A percentile compares a stretch with the other conserved stretches of the same genome.
Evolutionary conservation across 2,113 vertebrate species (phyloP).

Genomic region (Platycercus adscitus): DNA sequence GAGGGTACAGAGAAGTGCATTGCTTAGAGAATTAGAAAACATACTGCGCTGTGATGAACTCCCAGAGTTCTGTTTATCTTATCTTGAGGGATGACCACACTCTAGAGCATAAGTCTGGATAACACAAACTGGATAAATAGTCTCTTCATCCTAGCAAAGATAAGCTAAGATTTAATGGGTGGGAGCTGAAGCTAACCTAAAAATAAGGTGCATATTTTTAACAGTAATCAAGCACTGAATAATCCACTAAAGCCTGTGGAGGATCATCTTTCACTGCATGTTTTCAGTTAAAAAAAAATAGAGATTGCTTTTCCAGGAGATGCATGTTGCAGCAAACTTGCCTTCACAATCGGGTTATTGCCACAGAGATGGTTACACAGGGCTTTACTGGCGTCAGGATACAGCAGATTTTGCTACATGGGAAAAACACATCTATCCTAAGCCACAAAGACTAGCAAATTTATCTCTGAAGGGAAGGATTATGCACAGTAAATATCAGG

Average conservation of each 20-base stretch:
- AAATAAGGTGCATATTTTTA: conserved; percentile 24
- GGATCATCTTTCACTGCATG: not conserved
- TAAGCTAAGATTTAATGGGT: not conserved
- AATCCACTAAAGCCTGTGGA: not conserved
- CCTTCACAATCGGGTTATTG: not conserved
- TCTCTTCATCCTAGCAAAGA: not conserved
- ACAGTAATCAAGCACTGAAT: not conserved
- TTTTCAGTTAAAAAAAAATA: not conserved
- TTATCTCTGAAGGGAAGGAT: not conserved
- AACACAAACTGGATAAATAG: not conserved
- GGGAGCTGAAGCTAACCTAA: not conserved
- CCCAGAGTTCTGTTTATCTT: not conserved
- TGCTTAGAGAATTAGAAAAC: not conserved
- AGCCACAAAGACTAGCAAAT: not conserved
- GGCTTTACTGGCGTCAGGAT: not conserved
- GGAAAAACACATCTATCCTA: not conserved
- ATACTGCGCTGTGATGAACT: not conserved
- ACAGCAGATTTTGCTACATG: not conserved
- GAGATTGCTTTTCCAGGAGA: not conserved
- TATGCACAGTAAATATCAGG: not conserved
- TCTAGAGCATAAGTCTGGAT: not conserved
- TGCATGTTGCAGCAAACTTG: not conserved
- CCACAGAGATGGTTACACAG: not conserved
- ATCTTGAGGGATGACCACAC: not conserved
- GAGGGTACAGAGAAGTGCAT: not conserved